These are phyloP conservation scores for Xenopus tropicalis DNA, from an alignment of 2,113 vertebrate species.

Conservation along the genomic window DNA sequence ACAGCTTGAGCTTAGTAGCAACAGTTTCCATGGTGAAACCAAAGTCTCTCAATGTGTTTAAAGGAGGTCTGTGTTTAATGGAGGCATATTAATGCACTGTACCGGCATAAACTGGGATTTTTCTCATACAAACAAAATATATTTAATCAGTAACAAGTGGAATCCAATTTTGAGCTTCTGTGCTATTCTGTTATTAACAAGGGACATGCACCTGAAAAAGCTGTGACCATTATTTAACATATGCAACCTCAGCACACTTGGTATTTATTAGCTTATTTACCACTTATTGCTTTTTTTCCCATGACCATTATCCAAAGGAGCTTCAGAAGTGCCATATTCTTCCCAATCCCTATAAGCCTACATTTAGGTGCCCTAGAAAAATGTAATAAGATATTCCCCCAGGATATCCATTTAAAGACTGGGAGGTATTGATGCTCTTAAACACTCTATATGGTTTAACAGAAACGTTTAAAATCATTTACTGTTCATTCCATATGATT, in stretches of 20 bases:
- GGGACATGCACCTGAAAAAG: not conserved
- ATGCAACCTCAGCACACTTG: not conserved
- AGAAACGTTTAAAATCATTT: no score
- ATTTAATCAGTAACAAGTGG: constrained; percentile 6
- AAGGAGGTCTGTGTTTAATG: constrained; percentile 16
- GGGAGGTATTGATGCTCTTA: no score
- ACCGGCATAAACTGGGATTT: constrained; percentile 18
- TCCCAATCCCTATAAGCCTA: no score
- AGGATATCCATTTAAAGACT: no score
- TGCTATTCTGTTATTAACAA: constrained; percentile 7
- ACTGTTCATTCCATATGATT: no score
- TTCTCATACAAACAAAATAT: constrained; percentile 1
- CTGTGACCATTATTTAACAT: not conserved
- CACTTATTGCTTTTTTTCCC: no score
- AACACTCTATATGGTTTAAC: no score
- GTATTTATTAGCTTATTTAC: no score
- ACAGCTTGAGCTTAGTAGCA: constrained; percentile 47
- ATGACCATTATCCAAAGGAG: no score
- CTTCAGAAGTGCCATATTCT: no score
- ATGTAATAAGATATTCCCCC: no score
- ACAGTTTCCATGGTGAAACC: constrained; percentile 50
- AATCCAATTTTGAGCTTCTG: constrained; percentile 11
- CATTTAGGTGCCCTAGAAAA: no score
- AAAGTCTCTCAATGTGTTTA: constrained; percentile 13
- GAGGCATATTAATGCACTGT: constrained; percentile 18